A percentile compares a stretch with the other conserved stretches of the same genome.
Evolutionary conservation across 2,797 vertebrate genomes (phyloP).

Genomic region (Apodemus agrarius): DNA sequence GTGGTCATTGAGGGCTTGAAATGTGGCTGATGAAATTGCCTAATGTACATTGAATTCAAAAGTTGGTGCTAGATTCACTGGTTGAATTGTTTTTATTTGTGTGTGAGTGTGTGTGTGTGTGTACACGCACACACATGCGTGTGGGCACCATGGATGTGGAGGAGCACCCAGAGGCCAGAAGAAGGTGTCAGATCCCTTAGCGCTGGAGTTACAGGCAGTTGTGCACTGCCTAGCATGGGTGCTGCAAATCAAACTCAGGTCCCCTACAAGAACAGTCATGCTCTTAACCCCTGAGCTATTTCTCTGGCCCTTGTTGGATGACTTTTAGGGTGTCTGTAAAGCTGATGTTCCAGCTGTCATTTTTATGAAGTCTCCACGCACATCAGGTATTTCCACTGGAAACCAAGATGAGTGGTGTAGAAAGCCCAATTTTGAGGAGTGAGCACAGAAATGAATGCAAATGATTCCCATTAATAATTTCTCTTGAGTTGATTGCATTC

Average conservation of each 20-base stretch:
- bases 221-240: background rate
- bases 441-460: background rate
- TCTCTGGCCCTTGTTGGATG: background rate
- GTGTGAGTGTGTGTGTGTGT: background rate
- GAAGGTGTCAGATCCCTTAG: background rate
- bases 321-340: background rate
- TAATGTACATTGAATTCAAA: slow-evolving; percentile 25
- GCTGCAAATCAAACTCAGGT: background rate
- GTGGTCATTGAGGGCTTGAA: background rate
- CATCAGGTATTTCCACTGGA: background rate
- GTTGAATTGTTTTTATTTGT: background rate
- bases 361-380: slow-evolving; percentile 16
- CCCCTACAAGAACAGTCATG: background rate
- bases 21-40: background rate
- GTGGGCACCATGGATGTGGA: background rate
- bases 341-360: background rate
- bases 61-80: background rate
- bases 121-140: background rate
- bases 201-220: background rate
- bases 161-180: background rate
- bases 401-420: background rate
- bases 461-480: background rate
- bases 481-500: background rate
- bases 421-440: slow-evolving; percentile 1
- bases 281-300: background rate